Percentiles rank a stretch among this genome's conserved stretches.
Conservation (phyloP, 1,140 invertebrate genomes). For the Pseudomyrmex gracilis region DNA sequence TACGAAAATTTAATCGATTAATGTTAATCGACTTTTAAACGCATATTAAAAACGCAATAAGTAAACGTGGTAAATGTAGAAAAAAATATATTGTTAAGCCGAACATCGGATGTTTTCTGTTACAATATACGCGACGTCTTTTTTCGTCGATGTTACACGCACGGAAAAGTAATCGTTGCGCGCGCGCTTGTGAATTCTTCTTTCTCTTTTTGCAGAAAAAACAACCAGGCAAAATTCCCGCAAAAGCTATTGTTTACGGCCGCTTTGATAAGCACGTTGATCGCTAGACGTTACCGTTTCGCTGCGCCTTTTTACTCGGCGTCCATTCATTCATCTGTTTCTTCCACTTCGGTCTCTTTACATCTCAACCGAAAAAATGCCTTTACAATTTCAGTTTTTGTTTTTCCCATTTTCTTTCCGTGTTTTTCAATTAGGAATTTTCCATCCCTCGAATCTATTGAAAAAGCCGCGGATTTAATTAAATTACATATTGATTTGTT, state of each 20-base stretch:
- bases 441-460: too few relatives aligned
- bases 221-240: background rate
- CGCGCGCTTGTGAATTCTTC: too few relatives aligned
- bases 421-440: too few relatives aligned
- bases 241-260: conserved; percentile 56
- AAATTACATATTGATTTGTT: too few relatives aligned
- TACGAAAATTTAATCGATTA: too few relatives aligned
- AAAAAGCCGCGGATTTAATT: too few relatives aligned
- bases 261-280: conserved; percentile 65
- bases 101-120: too few relatives aligned
- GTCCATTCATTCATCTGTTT: conserved; percentile 20
- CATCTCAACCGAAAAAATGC: background rate
- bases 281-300: conserved; percentile 43
- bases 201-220: conserved; percentile 12
- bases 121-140: background rate
- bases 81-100: too few relatives aligned
- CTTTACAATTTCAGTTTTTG: background rate
- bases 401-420: background rate
- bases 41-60: too few relatives aligned
- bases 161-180: conserved; percentile 3
- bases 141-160: background rate
- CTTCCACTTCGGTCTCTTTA: background rate
- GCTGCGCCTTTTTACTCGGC: conserved; percentile 30
- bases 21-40: too few relatives aligned
- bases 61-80: too few relatives aligned